These are phyloP conservation scores for Mastomys coucha DNA, from an alignment of 2,113 vertebrate genomes.

Conservation along the genomic window DNA sequence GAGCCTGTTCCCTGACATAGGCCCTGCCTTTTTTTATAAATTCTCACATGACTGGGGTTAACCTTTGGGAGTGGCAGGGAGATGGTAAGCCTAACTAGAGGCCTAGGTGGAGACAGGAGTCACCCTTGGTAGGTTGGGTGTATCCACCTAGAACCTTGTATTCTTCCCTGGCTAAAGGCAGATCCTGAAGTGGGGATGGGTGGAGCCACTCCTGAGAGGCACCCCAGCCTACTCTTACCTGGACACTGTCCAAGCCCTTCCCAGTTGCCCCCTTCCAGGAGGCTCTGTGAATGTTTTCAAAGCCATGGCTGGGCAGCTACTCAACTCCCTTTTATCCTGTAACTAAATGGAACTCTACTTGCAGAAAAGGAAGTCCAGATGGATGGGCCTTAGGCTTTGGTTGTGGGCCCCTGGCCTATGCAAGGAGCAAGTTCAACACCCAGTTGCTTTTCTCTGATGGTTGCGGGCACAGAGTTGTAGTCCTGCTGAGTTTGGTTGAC, in stretches of 20 bases:
- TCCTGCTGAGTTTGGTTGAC: not conserved
- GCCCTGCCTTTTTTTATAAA: not conserved
- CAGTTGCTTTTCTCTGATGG: not conserved
- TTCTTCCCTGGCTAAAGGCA: not conserved
- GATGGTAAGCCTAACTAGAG: not conserved
- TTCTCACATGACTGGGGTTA: not conserved
- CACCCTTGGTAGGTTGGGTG: no score
- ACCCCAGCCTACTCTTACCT: not conserved
- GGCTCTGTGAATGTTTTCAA: not conserved
- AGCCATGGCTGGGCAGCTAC: not conserved
- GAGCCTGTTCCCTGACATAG: not conserved
- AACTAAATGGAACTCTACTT: not conserved
- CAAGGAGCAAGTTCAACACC: not conserved
- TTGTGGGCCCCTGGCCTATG: not conserved
- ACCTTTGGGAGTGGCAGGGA: not conserved
- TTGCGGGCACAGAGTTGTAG: no score
- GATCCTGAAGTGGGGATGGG: not conserved
- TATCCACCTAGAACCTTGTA: no score
- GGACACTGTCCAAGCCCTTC: not conserved
- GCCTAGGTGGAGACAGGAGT: not conserved
- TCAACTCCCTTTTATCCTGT: not conserved
- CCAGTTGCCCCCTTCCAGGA: not conserved
- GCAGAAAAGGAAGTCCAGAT: not conserved
- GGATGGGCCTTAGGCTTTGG: not conserved
- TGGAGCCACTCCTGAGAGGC: fast-evolving